Evolutionary conservation across 2,888 invertebrate species (phyloP).

Genomic region (Polydrusus cervinus): DNA sequence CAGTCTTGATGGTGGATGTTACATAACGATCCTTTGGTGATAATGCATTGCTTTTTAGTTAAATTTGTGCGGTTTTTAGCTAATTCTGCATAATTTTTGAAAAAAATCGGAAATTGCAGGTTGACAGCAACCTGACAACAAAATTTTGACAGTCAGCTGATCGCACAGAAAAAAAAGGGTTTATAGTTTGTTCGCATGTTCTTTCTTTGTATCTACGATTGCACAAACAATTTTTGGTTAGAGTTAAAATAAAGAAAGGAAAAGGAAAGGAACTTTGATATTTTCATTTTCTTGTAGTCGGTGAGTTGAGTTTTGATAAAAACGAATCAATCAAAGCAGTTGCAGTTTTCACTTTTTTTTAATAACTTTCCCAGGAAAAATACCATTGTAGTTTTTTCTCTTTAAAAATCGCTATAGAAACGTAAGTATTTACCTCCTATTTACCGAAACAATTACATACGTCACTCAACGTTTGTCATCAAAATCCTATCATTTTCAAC

Average conservation of each 20-base stretch:
- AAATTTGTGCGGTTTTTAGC: conserved; percentile 28
- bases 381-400: no score
- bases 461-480: conserved; percentile 30
- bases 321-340: no score
- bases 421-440: conserved; percentile 4
- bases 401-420: conserved; percentile 8
- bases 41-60: conserved; percentile 18
- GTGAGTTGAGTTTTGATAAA: no score
- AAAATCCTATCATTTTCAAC: conserved; percentile 31
- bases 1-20: conserved; percentile 25
- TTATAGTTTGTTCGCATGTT: no score
- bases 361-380: not conserved
- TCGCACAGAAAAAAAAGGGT: no score
- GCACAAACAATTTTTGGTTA: not conserved
- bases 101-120: conserved; percentile 12
- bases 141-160: conserved; percentile 31
- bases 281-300: no score
- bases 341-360: no score
- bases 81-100: conserved; percentile 32
- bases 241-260: no score
- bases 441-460: conserved; percentile 15
- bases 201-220: no score
- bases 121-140: not conserved
- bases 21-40: conserved; percentile 20
- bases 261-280: no score